Evolutionary conservation across 2,888 invertebrate genomes (phyloP), one percentile per base, ranked within the genome.

Genomic region (Myathropa florea): DNA sequence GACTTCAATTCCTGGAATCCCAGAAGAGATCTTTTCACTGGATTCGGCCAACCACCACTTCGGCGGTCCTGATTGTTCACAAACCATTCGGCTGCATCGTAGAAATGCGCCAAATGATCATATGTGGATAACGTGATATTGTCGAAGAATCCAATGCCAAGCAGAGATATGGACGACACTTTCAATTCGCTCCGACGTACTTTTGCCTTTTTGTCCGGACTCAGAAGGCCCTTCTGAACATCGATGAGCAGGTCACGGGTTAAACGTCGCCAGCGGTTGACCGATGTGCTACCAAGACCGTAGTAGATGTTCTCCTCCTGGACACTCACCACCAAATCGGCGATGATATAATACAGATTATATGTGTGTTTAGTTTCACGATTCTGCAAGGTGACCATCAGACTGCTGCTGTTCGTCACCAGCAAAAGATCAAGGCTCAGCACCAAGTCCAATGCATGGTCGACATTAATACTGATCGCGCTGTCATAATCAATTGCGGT

Each of bases 31-130:
- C 98, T 94, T 78, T 95, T 94, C 64, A 98, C 98, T 70, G 97
- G 97, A 91, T 98, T 97, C 64, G 97, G 95, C 98, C 99, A 99
- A 84, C 98, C 99, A 63, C 99, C 99, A 23, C 95, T 95, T 89
- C 94, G 94, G 71, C 94, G 91, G 91, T 98, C 96, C 93, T 99
- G 99, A 93, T 96, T 95, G 30, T 94, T 93, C 59, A 97, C 95
- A 91, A 99, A 96, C 99, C 99, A 99, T 90, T 97, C 95, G 61
- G 98, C 98, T 10, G 98, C 97, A 92, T 96, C 96, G 91, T 96
- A 96, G 94, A 99, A 99, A 92, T 98, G 97, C 88, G 96, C 95
- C 93, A 96, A 94, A 93, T 99, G 99, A 91, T 97, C 97, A 88
- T 96, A 96, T 0, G 96, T 95, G 18, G 96, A 95, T 72, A 98